Percentiles rank a stretch among this genome's conserved stretches.
Evolutionary conservation across 2,888 invertebrate species (phyloP).

Genomic region (Tortricodes alternella): DNA sequence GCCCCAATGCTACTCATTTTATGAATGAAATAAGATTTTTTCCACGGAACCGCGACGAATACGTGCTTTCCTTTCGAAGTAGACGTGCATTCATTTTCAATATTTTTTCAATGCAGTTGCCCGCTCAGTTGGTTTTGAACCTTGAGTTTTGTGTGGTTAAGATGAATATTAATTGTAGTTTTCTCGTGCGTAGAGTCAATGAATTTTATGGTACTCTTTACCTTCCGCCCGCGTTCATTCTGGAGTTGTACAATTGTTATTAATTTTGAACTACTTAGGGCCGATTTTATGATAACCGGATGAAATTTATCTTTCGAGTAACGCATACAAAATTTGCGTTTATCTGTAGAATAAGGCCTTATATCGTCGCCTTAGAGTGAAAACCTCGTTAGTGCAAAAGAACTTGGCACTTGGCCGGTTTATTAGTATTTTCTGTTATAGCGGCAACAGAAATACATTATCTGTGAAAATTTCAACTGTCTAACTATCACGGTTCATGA

Average conservation of each 20-base stretch:
- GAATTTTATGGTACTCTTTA: slow-evolving; percentile 55
- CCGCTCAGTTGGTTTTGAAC: slow-evolving; percentile 32
- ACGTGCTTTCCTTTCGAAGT: slow-evolving; percentile 78
- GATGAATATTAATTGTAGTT: slow-evolving; percentile 36
- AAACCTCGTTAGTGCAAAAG: too few relatives aligned
- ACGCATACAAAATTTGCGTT: too few relatives aligned
- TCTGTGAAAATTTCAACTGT: too few relatives aligned
- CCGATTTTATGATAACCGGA: too few relatives aligned
- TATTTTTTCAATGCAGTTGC: slow-evolving; percentile 51
- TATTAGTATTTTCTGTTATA: too few relatives aligned
- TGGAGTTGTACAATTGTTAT: not conserved
- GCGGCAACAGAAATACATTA: too few relatives aligned
- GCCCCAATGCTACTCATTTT: slow-evolving; percentile 78
- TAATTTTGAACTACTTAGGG: not conserved
- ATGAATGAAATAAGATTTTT: slow-evolving; percentile 82
- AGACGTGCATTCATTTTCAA: slow-evolving; percentile 79
- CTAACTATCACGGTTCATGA: too few relatives aligned
- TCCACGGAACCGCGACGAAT: slow-evolving; percentile 74
- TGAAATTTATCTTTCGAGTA: too few relatives aligned
- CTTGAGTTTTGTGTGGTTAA: slow-evolving; percentile 26
- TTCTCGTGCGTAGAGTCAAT: slow-evolving; percentile 44
- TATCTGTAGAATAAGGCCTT: too few relatives aligned
- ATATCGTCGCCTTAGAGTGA: too few relatives aligned
- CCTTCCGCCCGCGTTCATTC: slow-evolving; percentile 49
- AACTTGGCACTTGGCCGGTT: too few relatives aligned